A percentile compares a stretch with the other conserved stretches of the same genome.
These are phyloP conservation scores for Nanger granti DNA, from an alignment of 2,113 vertebrate species.

Conservation along the genomic window DNA sequence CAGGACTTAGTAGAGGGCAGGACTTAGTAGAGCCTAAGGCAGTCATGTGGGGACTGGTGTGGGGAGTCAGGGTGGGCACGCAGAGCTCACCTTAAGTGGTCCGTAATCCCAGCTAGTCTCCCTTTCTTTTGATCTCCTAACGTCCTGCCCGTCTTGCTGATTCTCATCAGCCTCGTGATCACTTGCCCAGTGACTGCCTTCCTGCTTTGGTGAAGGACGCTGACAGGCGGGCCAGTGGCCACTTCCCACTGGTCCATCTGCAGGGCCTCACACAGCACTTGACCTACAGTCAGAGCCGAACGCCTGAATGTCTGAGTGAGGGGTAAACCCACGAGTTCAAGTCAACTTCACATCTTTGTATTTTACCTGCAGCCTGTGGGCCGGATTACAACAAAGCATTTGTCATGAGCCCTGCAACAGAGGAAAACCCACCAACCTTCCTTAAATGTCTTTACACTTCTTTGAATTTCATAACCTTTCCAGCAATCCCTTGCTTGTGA, in stretches of 20 bases:
- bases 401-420: not conserved
- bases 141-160: not conserved
- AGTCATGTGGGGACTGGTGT: not conserved
- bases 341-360: not conserved
- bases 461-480: not conserved
- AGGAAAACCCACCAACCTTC: not conserved
- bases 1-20: no score
- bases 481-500: not conserved
- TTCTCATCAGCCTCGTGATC: accelerated
- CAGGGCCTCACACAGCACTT: no score
- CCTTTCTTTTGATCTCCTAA: not conserved
- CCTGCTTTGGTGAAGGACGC: accelerated
- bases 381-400: not conserved
- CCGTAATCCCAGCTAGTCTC: not conserved
- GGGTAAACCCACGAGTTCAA: not conserved
- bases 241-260: no score
- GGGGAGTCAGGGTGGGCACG: no score
- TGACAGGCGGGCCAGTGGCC: accelerated
- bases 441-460: not conserved
- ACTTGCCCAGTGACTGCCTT: not conserved
- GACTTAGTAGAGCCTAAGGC: not conserved
- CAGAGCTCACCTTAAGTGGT: not conserved
- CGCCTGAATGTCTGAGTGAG: not conserved
- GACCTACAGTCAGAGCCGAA: not conserved
- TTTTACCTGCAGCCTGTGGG: not conserved